Percentiles rank a stretch among this genome's conserved stretches.
phyloP scores from a whole-genome alignment of 2,888 invertebrate species.

The Salpingus planirostris region DNA sequence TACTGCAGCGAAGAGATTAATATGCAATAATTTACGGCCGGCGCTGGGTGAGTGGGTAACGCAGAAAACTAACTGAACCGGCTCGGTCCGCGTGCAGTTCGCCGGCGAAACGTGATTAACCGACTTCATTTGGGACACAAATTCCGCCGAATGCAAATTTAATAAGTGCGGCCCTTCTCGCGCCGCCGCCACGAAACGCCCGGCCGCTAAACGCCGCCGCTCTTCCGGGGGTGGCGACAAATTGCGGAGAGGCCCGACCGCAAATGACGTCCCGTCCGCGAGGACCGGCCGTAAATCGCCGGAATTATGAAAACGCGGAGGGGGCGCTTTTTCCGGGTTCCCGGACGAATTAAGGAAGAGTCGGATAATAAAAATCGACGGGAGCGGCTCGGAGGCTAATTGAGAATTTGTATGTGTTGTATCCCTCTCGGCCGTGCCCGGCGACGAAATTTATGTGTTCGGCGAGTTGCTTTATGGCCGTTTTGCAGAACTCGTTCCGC shows the following conservation, averaged over 20 bases:
- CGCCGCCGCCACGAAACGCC: too few relatives aligned
- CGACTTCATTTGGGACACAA: conserved; percentile 43
- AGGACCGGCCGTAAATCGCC: too few relatives aligned
- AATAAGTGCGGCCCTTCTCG: too few relatives aligned
- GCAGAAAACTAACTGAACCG: conserved; percentile 40
- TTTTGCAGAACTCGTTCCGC: conserved; percentile 40
- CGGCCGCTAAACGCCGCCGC: too few relatives aligned
- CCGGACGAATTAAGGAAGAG: neutral
- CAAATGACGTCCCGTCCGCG: too few relatives aligned
- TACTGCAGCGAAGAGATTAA: conserved; percentile 44
- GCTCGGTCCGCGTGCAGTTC: conserved; percentile 35
- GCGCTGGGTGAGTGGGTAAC: conserved; percentile 36
- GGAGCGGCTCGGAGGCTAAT: conserved; percentile 29
- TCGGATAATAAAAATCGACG: conserved; percentile 10
- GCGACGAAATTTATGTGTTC: conserved; percentile 39
- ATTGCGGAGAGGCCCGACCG: too few relatives aligned
- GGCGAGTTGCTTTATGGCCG: conserved; percentile 42
- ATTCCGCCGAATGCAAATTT: conserved; percentile 43
- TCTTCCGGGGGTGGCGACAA: too few relatives aligned
- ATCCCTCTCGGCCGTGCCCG: conserved; percentile 31
- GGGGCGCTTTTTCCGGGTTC: too few relatives aligned
- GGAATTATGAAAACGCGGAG: too few relatives aligned
- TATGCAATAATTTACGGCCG: conserved; percentile 44
- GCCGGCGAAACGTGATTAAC: conserved; percentile 38
- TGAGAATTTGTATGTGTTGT: conserved; percentile 42